phyloP scores from a whole-genome alignment of 2,797 vertebrate species.

The Anabas testudineus region DNA sequence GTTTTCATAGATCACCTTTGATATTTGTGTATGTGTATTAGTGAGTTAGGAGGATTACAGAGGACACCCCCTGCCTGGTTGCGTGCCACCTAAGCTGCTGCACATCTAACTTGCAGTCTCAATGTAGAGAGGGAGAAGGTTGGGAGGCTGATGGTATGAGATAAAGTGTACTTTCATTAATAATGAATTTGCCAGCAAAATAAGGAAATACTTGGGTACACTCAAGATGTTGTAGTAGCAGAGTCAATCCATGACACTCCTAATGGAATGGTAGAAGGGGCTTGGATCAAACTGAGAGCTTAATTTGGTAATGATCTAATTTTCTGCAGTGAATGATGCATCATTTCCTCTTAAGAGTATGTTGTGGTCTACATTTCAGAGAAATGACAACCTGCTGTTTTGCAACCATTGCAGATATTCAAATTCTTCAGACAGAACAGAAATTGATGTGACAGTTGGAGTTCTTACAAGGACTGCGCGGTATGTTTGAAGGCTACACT shows the following conservation, averaged over 20 bases:
- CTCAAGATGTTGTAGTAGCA: neutral
- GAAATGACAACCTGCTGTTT: constrained; percentile 57
- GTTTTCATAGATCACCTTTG: too few relatives aligned
- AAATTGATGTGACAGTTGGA: constrained; percentile 54
- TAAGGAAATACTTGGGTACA: neutral
- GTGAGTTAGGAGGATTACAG: constrained; percentile 47
- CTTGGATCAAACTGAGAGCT: constrained; percentile 31
- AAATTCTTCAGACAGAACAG: constrained; percentile 39
- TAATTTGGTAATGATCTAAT: constrained; percentile 45
- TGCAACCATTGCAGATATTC: constrained; percentile 52
- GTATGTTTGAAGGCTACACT: constrained; percentile 30
- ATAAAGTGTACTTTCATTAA: constrained; percentile 10
- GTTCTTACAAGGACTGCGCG: constrained; percentile 31
- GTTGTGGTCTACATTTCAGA: constrained; percentile 33
- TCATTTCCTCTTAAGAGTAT: constrained; percentile 36
- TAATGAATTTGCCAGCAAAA: constrained; percentile 11
- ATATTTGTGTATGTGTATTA: neutral
- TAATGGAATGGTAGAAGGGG: neutral
- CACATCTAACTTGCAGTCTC: constrained; percentile 51
- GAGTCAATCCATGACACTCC: neutral
- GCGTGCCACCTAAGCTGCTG: constrained; percentile 50
- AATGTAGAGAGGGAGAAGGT: neutral
- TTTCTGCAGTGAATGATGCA: constrained; percentile 43
- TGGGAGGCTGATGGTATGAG: neutral
- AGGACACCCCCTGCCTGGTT: constrained; percentile 33